A percentile compares a stretch with the other conserved stretches of the same genome.
Evolutionary conservation across 35 echinoderm and acorn worm genomes (phyloP).

Genomic region (Heliocidaris tuberculata): DNA sequence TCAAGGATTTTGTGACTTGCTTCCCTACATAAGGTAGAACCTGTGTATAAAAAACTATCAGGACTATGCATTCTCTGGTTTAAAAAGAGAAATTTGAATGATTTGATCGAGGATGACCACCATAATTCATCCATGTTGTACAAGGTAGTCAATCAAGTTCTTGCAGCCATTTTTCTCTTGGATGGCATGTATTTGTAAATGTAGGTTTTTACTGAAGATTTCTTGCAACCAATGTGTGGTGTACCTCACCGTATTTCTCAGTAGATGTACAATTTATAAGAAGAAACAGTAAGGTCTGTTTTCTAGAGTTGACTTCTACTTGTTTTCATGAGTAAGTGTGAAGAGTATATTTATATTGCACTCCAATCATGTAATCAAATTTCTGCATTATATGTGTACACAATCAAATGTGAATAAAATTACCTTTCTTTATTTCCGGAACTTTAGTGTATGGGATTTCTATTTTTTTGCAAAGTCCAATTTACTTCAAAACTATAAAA

Average conservation of each 20-base stretch:
- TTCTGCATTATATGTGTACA: slow-evolving; percentile 17
- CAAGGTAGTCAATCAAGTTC: not conserved
- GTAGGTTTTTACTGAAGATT: not conserved
- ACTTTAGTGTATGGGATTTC: not conserved
- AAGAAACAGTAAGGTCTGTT: not conserved
- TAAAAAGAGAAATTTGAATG: not conserved
- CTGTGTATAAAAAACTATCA: not conserved
- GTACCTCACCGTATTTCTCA: not conserved
- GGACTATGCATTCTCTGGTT: slow-evolving; percentile 2
- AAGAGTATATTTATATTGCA: slow-evolving; percentile 14
- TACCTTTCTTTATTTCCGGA: not conserved
- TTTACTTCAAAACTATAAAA: not conserved
- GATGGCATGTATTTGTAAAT: not conserved
- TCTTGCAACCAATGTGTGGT: not conserved
- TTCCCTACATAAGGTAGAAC: not conserved
- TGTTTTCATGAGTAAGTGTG: slow-evolving; percentile 2
- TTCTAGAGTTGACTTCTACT: not conserved
- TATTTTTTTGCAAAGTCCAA: not conserved
- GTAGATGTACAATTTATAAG: not conserved
- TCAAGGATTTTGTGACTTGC: no score
- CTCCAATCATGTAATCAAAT: not conserved
- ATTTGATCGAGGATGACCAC: not conserved
- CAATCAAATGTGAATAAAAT: slow-evolving; percentile 4
- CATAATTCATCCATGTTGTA: not conserved
- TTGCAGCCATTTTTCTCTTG: not conserved